Conservation (phyloP, 2,797 vertebrate species). For the Pelobates cultripes region DNA sequence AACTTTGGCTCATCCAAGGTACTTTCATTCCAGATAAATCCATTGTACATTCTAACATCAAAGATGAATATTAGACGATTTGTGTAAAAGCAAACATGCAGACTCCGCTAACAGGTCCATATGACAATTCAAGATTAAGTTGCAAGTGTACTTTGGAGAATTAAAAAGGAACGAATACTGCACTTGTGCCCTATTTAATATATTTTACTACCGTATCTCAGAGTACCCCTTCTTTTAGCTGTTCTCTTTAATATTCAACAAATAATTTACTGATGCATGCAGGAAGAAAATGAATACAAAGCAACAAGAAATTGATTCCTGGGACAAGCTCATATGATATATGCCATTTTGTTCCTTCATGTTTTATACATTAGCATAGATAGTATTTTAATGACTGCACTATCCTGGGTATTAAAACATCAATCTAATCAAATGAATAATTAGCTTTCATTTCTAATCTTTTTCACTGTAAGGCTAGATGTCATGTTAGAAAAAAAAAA, state of each 20-base stretch:
- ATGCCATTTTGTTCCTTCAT: slow-evolving; percentile 46
- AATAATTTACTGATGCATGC: slow-evolving; percentile 19
- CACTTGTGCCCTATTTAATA: slow-evolving; percentile 8
- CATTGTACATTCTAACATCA: no score
- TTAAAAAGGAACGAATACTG: slow-evolving; percentile 1
- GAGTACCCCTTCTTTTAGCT: slow-evolving; percentile 16
- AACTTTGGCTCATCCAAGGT: no score
- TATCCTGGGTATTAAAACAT: slow-evolving; percentile 39
- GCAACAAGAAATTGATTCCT: slow-evolving; percentile 31
- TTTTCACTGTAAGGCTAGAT: slow-evolving; percentile 5
- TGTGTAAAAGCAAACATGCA: no score
- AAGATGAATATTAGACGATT: no score
- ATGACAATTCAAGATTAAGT: no score
- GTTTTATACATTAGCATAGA: slow-evolving; percentile 45
- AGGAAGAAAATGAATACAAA: slow-evolving; percentile 9
- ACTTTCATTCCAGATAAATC: no score
- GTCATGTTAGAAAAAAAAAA: background rate
- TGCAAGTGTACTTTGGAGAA: no score
- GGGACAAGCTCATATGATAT: slow-evolving; percentile 19
- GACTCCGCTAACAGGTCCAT: no score
- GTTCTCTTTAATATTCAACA: slow-evolving; percentile 41
- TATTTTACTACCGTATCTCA: slow-evolving; percentile 8
- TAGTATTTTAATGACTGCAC: slow-evolving; percentile 38
- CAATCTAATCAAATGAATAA: slow-evolving; percentile 37
- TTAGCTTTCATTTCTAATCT: slow-evolving; percentile 24